Evolutionary conservation across 2,888 invertebrate genomes (phyloP), one percentile per base, ranked within the genome.

Genomic region (Pharmacophagus antenor): DNA sequence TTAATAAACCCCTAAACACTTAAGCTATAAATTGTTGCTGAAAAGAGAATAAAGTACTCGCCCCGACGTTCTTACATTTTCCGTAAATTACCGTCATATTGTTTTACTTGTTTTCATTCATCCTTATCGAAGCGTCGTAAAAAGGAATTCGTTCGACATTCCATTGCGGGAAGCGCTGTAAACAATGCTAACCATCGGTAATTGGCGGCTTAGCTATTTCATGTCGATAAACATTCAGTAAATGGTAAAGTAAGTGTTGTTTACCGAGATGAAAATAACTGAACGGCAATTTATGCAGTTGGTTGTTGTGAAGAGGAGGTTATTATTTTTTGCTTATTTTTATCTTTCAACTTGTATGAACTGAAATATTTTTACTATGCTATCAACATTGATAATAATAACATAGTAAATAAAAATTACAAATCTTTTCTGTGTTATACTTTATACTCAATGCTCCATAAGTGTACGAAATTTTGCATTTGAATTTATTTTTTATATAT

Each of bases 121-220:
- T 51, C 50, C 44, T 60, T 60, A 60, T 60, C 46, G 55, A 44
- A 50, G 31, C 50, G 20, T 55, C 55, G 55, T 59, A 50, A 59
- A 59, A 55, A 15, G 22, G 54, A 20, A 55, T 59, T 54, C 44
- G 48, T 51, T 55, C 59, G 46, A 55, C 59, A 55, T 55, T 56
- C 56, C 37, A n/a, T 15, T 10, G 27, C 50, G 55, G 59, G 59
- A 55, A 55, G 55, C 55, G 31, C 23, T 42, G 50, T 46, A 46
- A 55, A 55, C 50, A 55, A 51, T 49, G 44, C 59, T 60, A 50
- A 54, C 55, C 44, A 31, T 31, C 21, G 49, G 50, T 59, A 55
- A 59, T 59, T 54, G 48, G 42, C 50, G 44, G 50, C 46, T 48
- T 50, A 50, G 44, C 55, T 44, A 60, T 54, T 54, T 42, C 42